Evolutionary conservation across 1,140 invertebrate genomes (phyloP).

Genomic region (Drosophila punjabiensis): DNA sequence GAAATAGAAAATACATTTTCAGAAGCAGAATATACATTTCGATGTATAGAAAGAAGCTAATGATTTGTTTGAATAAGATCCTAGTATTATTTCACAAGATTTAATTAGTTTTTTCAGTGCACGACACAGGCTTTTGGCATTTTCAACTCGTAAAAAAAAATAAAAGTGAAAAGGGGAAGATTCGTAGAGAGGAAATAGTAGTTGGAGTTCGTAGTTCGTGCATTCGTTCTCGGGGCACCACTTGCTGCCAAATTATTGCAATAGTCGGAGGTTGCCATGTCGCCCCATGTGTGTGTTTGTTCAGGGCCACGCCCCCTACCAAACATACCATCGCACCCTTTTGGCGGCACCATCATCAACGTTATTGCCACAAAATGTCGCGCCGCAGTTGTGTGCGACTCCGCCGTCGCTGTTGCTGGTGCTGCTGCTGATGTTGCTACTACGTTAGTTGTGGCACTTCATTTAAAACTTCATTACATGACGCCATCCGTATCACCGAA

Average conservation of each 20-base stretch:
- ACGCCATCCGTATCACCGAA: constrained; percentile 23
- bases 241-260: constrained; percentile 76
- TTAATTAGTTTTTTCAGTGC: no score
- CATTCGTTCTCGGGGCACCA: constrained; percentile 41
- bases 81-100: no score
- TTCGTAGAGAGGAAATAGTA: constrained; percentile 17
- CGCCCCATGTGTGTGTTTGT: constrained; percentile 45
- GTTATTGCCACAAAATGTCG: constrained; percentile 79
- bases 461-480: constrained; percentile 80
- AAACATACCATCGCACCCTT: neutral
- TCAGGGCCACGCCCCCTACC: constrained; percentile 3
- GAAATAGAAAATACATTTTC: neutral
- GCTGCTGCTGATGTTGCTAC: constrained; percentile 31
- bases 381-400: constrained; percentile 58
- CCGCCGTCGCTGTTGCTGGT: constrained; percentile 19
- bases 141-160: constrained; percentile 4
- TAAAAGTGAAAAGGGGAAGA: constrained; percentile 3
- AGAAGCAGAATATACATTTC: neutral
- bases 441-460: constrained; percentile 77
- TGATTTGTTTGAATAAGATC: neutral
- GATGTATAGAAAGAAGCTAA: no score
- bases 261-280: constrained; percentile 55
- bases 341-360: constrained; percentile 46
- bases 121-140: constrained; percentile 32
- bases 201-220: constrained; percentile 24